These are phyloP conservation scores for Sisor rabdophorus DNA, from an alignment of 2,113 vertebrate species.

Conservation along the genomic window DNA sequence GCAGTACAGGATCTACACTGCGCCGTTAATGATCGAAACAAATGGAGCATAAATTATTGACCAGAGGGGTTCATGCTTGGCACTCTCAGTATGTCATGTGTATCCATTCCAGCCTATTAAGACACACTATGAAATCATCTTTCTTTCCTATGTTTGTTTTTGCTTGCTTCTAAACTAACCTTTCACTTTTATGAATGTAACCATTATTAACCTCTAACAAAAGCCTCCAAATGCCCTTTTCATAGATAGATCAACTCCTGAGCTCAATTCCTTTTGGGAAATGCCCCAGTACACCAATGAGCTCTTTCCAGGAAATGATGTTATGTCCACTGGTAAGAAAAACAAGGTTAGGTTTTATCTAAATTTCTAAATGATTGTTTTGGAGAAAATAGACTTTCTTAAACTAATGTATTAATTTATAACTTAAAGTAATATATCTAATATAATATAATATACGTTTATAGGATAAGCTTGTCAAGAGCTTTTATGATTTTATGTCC, in stretches of 20 bases:
- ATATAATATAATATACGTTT: neutral
- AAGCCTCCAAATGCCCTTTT: constrained; percentile 28
- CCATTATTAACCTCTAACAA: constrained; percentile 19
- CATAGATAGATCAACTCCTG: constrained; percentile 71
- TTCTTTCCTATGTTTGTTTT: neutral
- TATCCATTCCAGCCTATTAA: neutral
- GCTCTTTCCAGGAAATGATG: constrained; percentile 67
- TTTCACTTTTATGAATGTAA: constrained; percentile 28
- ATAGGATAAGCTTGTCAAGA: neutral
- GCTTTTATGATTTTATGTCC: no score
- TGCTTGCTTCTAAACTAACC: neutral
- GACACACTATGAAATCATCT: neutral
- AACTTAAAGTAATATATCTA: neutral
- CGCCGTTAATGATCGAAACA: constrained; percentile 3
- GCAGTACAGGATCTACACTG: constrained; percentile 4
- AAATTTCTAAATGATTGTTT: neutral
- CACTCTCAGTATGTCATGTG: neutral
- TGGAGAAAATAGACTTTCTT: neutral
- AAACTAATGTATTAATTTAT: neutral
- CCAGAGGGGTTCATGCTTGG: neutral
- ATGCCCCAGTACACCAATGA: constrained; percentile 68
- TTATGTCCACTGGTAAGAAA: constrained; percentile 70
- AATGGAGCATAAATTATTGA: constrained; percentile 4
- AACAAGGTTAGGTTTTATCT: constrained; percentile 1
- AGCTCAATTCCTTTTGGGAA: constrained; percentile 72